Evolutionary conservation across 2,113 vertebrate genomes (phyloP).

Genomic region (Gymnarchus niloticus): DNA sequence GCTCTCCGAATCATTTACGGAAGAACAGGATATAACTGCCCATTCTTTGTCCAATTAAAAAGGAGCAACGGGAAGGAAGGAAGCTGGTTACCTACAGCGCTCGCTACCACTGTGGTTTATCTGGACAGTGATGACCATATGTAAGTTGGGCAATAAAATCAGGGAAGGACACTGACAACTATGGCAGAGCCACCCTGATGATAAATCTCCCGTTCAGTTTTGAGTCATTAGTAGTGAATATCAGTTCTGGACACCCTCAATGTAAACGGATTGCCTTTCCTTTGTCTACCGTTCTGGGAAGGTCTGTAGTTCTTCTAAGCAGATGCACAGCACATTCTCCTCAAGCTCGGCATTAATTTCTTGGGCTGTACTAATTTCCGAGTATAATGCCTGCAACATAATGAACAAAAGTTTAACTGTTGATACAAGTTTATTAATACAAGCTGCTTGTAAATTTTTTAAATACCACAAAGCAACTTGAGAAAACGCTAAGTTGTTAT

Average conservation of each 20-base stretch:
- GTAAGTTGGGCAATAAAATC: too few relatives aligned
- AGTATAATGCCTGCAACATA: constrained; percentile 44
- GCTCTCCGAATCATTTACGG: neutral
- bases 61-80: too few relatives aligned
- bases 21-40: too few relatives aligned
- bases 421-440: neutral
- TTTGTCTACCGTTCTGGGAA: constrained; percentile 54
- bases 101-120: too few relatives aligned
- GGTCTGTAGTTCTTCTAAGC: constrained; percentile 45
- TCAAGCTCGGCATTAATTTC: constrained; percentile 48
- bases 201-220: too few relatives aligned
- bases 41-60: neutral
- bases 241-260: too few relatives aligned
- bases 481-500: neutral
- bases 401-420: neutral
- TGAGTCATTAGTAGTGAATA: too few relatives aligned
- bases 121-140: too few relatives aligned
- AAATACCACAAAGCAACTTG: neutral
- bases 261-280: too few relatives aligned
- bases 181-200: too few relatives aligned
- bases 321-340: constrained; percentile 39
- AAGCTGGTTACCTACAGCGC: too few relatives aligned
- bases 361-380: neutral
- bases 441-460: neutral
- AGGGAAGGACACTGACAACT: too few relatives aligned